Conservation (phyloP, 2,888 invertebrate species). For the Troglohyphantes excavatus region DNA sequence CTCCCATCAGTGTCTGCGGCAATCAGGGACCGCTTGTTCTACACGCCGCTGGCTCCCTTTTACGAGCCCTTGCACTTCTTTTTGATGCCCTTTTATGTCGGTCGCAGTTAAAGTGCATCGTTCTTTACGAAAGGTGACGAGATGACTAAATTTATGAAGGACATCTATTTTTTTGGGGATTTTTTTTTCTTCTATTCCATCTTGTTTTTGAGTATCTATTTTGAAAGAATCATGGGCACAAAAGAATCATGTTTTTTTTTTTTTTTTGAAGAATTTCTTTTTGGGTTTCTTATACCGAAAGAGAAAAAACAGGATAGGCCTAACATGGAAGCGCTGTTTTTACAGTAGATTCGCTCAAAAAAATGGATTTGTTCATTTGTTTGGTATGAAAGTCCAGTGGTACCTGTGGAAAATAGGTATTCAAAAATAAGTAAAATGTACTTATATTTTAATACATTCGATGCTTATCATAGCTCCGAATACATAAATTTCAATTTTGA, state of each 20-base stretch:
- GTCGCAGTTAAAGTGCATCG: slow-evolving; percentile 29
- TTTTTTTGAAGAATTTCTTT: not conserved
- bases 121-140: slow-evolving; percentile 41
- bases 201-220: not conserved
- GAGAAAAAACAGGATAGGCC: too few species aligned
- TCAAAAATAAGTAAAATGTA: too few species aligned
- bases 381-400: too few species aligned
- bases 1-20: slow-evolving; percentile 11
- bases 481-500: too few species aligned
- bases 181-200: not conserved
- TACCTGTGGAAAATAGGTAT: too few species aligned
- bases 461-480: too few species aligned
- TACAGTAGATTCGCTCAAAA: too few species aligned
- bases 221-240: not conserved
- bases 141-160: slow-evolving; percentile 54
- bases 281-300: too few species aligned
- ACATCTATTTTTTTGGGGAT: slow-evolving; percentile 7
- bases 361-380: too few species aligned
- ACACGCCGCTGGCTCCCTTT: slow-evolving; percentile 32
- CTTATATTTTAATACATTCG: too few species aligned
- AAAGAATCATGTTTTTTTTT: not conserved
- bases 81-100: slow-evolving; percentile 32
- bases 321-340: too few species aligned
- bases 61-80: slow-evolving; percentile 19
- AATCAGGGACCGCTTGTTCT: slow-evolving; percentile 57